Percentiles rank a stretch among this genome's conserved stretches.
Evolutionary conservation across 1,140 invertebrate genomes (phyloP).

Genomic region (Drosophila tsacasi): DNA sequence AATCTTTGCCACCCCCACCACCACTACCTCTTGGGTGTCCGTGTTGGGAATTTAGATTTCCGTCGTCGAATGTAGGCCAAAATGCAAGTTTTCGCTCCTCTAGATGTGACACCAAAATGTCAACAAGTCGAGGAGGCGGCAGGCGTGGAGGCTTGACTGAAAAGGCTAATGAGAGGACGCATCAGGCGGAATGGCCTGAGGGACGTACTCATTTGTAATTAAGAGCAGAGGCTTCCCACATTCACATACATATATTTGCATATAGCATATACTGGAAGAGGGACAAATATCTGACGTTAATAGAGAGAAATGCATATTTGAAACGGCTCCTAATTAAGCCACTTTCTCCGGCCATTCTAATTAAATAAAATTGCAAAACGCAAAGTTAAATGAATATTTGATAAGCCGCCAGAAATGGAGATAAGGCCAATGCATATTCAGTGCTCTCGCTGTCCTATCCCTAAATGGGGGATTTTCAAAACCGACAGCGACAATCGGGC

Average conservation of each 20-base stretch:
- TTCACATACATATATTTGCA: slow-evolving; percentile 3
- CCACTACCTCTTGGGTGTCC: neutral
- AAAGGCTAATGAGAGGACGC: slow-evolving; percentile 77
- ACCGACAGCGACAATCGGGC: slow-evolving; percentile 38
- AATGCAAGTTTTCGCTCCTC: slow-evolving; percentile 40
- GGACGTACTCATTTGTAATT: slow-evolving; percentile 67
- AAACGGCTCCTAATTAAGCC: slow-evolving; percentile 39
- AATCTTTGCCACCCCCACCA: slow-evolving; percentile 8
- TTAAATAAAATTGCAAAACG: slow-evolving; percentile 32
- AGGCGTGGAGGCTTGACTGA: slow-evolving; percentile 50
- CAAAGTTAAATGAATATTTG: slow-evolving; percentile 50
- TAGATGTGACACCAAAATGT: slow-evolving; percentile 73
- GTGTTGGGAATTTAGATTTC: slow-evolving; percentile 4
- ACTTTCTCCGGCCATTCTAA: slow-evolving; percentile 28
- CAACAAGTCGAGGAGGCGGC: slow-evolving; percentile 51
- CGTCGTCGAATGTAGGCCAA: slow-evolving; percentile 35
- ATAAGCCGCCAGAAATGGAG: slow-evolving; percentile 39
- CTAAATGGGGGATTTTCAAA: slow-evolving; percentile 57
- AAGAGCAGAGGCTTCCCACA: slow-evolving; percentile 58
- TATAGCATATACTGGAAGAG: neutral
- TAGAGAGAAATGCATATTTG: slow-evolving; percentile 26
- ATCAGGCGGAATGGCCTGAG: slow-evolving; percentile 72
- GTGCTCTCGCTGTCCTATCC: slow-evolving; percentile 22
- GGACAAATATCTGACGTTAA: slow-evolving; percentile 22
- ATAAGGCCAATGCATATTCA: slow-evolving; percentile 13